Conservation (phyloP, 64 coral and sea anemone genomes). For the Pocillopora verrucosa region DNA sequence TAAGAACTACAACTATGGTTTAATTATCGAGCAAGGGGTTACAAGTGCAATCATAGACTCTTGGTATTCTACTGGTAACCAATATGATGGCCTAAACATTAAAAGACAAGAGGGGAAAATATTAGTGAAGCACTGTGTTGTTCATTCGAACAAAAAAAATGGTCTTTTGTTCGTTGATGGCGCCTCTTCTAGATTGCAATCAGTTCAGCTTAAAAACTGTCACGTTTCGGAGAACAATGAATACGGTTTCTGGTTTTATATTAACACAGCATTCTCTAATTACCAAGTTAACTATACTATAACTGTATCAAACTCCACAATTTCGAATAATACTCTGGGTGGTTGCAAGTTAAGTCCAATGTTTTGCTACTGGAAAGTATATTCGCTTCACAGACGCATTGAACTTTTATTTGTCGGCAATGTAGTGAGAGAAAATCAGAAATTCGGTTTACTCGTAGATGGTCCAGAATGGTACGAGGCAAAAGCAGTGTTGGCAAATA, state of each 20-base stretch:
- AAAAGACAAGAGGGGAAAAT: slow-evolving; percentile 46
- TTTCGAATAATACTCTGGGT: slow-evolving; percentile 57
- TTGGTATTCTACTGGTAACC: slow-evolving; percentile 42
- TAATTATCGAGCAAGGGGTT: slow-evolving; percentile 10
- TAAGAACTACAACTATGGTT: slow-evolving; percentile 20
- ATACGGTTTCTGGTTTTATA: slow-evolving; percentile 39
- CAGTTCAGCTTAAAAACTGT: slow-evolving; percentile 23
- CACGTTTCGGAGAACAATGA: slow-evolving; percentile 25
- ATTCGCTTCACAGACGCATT: slow-evolving; percentile 19
- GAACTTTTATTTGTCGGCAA: slow-evolving; percentile 33
- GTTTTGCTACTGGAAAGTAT: not conserved
- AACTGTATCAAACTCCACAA: slow-evolving; percentile 29
- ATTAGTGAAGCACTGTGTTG: not conserved
- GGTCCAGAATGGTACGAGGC: slow-evolving; percentile 23
- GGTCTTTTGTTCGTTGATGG: slow-evolving; percentile 21
- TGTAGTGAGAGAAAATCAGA: slow-evolving; percentile 40
- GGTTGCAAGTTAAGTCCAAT: not conserved
- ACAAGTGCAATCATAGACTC: not conserved
- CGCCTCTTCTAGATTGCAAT: not conserved
- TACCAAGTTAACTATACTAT: slow-evolving; percentile 3
- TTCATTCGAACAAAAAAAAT: slow-evolving; percentile 7
- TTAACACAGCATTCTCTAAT: not conserved
- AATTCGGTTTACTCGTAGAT: slow-evolving; percentile 31
- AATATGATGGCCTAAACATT: slow-evolving; percentile 36
- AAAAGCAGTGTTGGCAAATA: slow-evolving; percentile 32